phyloP scores from a whole-genome alignment of 2,113 vertebrate species.

The Lanius ludovicianus region DNA sequence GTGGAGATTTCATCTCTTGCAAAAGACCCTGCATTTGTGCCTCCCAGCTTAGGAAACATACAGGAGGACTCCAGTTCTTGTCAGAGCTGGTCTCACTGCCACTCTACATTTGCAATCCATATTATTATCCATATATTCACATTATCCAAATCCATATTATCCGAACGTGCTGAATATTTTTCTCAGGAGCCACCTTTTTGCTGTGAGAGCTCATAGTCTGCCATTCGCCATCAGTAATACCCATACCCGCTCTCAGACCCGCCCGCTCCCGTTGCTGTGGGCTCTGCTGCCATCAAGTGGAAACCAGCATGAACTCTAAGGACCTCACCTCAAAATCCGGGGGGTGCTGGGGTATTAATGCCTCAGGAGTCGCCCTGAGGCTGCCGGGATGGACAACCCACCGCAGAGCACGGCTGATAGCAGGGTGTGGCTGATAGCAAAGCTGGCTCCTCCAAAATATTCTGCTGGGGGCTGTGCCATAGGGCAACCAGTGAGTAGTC shows the following conservation, averaged over 20 bases:
- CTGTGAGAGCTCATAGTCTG: not conserved
- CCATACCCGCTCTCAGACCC: not conserved
- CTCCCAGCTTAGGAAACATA: not conserved
- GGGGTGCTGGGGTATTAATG: rapidly evolving
- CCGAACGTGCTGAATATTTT: not conserved
- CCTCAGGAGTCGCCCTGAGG: rapidly evolving
- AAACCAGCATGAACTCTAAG: not conserved
- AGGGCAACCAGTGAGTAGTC: not conserved
- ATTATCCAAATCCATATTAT: not conserved
- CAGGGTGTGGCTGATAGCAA: not conserved
- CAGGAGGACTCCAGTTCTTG: not conserved
- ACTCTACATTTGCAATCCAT: not conserved
- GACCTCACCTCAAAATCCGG: not conserved
- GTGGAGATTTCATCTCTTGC: not conserved
- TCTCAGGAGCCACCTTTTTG: not conserved
- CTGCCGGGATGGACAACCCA: rapidly evolving
- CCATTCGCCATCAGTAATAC: not conserved
- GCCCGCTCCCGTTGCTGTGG: not conserved
- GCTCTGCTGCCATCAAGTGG: slow-evolving; percentile 69
- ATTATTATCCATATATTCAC: not conserved
- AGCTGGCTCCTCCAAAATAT: not conserved
- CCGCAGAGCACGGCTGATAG: not conserved
- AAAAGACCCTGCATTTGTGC: not conserved
- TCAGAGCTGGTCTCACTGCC: not conserved
- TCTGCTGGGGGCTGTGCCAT: not conserved